These are phyloP conservation scores for Apamea anceps DNA, from an alignment of 2,888 invertebrate species.

Conservation along the genomic window DNA sequence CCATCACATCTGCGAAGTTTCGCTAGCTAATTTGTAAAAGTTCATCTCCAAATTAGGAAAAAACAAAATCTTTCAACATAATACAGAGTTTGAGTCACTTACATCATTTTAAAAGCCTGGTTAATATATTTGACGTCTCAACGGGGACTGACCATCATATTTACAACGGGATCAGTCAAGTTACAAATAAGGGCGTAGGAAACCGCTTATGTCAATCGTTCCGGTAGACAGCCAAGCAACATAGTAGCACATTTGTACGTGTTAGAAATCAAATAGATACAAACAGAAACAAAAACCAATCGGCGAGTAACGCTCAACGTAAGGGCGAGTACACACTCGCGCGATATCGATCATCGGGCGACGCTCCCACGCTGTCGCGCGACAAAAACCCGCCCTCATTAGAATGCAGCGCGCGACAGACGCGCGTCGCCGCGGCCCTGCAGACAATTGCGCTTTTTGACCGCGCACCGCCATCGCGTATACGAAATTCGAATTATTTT, in stretches of 20 bases:
- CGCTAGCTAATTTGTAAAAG: background rate
- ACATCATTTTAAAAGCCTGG: background rate
- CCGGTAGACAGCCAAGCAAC: slow-evolving; percentile 24
- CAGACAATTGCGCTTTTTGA: slow-evolving; percentile 77
- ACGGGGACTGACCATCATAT: slow-evolving; percentile 8
- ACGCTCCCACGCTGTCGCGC: slow-evolving; percentile 86
- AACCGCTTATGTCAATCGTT: slow-evolving; percentile 34
- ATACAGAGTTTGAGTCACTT: background rate
- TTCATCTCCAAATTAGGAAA: background rate
- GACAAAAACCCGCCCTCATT: slow-evolving; percentile 85
- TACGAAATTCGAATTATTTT: slow-evolving; percentile 69
- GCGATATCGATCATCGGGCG: slow-evolving; percentile 70
- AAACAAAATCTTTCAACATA: background rate
- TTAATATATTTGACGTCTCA: background rate
- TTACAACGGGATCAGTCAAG: slow-evolving; percentile 11
- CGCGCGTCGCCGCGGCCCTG: slow-evolving; percentile 72
- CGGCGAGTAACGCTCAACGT: slow-evolving; percentile 49
- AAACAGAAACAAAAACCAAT: slow-evolving; percentile 40
- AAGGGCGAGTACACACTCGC: slow-evolving; percentile 64
- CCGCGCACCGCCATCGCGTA: slow-evolving; percentile 68
- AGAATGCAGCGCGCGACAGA: slow-evolving; percentile 85
- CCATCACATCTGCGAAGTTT: background rate
- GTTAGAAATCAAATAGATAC: slow-evolving; percentile 42
- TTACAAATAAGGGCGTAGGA: slow-evolving; percentile 19
- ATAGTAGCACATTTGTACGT: slow-evolving; percentile 29